phyloP scores from a whole-genome alignment of 1,140 invertebrate species.

The Agrilus planipennis region DNA sequence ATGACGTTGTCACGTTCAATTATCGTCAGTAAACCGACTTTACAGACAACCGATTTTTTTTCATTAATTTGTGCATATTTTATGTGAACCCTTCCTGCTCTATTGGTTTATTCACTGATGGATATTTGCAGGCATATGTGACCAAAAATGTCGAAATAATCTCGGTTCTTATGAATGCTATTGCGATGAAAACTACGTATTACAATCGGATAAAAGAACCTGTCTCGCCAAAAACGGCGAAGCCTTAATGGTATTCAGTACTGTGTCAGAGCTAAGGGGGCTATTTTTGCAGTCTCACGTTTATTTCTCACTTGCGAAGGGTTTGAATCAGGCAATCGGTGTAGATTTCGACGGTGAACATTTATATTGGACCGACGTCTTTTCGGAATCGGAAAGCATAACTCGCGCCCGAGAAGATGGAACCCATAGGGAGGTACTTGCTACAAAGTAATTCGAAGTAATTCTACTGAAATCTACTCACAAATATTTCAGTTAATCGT shows the following conservation, averaged over 20 bases:
- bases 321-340: constrained; percentile 49
- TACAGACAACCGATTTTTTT: too few relatives aligned
- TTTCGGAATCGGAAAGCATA: constrained; percentile 52
- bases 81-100: too few relatives aligned
- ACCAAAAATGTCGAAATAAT: constrained; percentile 71
- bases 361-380: constrained; percentile 65
- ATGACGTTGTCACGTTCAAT: too few relatives aligned
- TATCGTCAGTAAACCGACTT: too few relatives aligned
- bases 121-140: constrained; percentile 51
- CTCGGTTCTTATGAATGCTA: constrained; percentile 65
- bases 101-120: too few relatives aligned
- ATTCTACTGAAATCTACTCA: too few relatives aligned
- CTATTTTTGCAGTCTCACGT: constrained; percentile 37
- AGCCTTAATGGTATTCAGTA: constrained; percentile 50
- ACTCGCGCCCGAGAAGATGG: constrained; percentile 45
- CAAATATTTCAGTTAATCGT: constrained; percentile 39
- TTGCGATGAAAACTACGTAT: constrained; percentile 63
- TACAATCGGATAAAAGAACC: constrained; percentile 49
- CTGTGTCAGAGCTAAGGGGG: constrained; percentile 37
- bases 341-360: constrained; percentile 51
- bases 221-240: constrained; percentile 58
- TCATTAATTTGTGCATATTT: too few relatives aligned
- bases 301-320: constrained; percentile 35
- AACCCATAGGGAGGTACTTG: constrained; percentile 39
- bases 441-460: neutral